Conservation (phyloP, 2,797 vertebrate genomes). For the Potorous gilbertii region DNA sequence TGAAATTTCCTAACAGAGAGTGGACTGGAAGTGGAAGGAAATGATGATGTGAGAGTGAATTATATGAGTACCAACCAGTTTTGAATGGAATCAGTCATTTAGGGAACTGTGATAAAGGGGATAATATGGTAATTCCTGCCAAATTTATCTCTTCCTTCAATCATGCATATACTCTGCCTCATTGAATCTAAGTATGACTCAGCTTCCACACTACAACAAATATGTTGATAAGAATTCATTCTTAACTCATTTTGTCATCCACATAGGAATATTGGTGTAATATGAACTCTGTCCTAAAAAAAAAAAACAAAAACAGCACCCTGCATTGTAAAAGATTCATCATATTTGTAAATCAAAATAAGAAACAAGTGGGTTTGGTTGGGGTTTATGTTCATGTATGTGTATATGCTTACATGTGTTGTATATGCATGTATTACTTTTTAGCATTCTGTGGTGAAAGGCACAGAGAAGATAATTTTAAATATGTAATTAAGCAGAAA, state of each 20-base stretch:
- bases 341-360: neutral
- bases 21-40: too few species aligned
- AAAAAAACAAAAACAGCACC: neutral
- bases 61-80: neutral
- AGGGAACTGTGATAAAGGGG: neutral
- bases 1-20: neutral
- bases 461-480: neutral
- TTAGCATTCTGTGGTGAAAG: neutral
- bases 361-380: neutral
- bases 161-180: neutral
- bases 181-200: neutral
- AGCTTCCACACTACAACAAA: neutral
- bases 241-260: neutral
- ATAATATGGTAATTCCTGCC: too few species aligned
- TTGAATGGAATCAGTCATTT: rapidly evolving
- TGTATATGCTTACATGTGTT: neutral
- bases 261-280: neutral
- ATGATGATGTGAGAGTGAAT: rapidly evolving
- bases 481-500: neutral
- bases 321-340: neutral
- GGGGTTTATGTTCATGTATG: neutral
- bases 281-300: neutral
- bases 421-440: neutral
- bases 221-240: neutral
- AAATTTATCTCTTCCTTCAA: neutral